Base-by-base conservation (phyloP, 2,797 vertebrate species). In the Chelonia mydas region DNA sequence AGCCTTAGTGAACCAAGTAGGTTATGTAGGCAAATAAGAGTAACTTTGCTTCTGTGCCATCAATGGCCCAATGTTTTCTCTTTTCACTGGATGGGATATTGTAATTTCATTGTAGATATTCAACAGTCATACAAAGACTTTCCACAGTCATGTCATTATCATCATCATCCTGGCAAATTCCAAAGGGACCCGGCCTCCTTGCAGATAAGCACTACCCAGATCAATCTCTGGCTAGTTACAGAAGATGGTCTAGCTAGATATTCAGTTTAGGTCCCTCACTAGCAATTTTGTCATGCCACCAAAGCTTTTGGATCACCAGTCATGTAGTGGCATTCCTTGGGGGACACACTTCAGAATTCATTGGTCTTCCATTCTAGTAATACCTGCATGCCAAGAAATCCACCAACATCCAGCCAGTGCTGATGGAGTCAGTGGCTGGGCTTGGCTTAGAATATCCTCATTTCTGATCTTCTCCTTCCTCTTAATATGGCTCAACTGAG, bases 71-170 rank as follows among this genome's bases (percentile, higher is more conserved):
- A 89, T 51, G 41, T 31, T 93, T 90, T 94, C 90, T 57, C 95
- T 93, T 93, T 96, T 94, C 94, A 93, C 88, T 1, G 0, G 94
- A 93, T 21, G 9, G 77, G 95, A 95, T 83, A 87, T 86, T 96
- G 80, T 76, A 47, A 57, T 90, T 65, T 89, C 87, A 94, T 68
- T 87, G 76, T 57, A 96, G 93, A 90, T 89, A 88, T 79, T 92
- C 85, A 92, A 87, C 93, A 95, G 91, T 5, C 2, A 92, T 86
- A 87, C 85, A 78, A 91, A 27, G 0, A 90, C 90, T 94, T 92
- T 68, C 55, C 76, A 41, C 90, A 96, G 81, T 87, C 92, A 77
- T 96, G 92, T 90, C 83, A 93, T 11, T 23, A 37, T 21, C n/a
- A 72, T 68, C 65, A 72, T 72, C 65, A 72, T 72, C 65, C 17